These are phyloP conservation scores for Chrysopa pallens DNA, from an alignment of 1,140 invertebrate species.

Conservation along the genomic window DNA sequence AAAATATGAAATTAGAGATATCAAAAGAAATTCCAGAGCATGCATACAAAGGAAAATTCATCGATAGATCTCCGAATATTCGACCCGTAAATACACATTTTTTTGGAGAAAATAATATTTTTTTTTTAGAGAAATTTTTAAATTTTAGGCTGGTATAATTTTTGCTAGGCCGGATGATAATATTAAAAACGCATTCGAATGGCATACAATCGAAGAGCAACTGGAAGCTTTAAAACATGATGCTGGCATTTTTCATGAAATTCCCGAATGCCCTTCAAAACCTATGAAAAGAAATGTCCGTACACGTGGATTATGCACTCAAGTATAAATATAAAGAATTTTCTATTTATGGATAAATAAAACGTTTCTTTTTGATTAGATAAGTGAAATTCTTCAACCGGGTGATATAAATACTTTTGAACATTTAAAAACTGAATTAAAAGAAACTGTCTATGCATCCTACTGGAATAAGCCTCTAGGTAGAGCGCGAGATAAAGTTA, in stretches of 20 bases:
- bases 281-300: slow-evolving; percentile 18
- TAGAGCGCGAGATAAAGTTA: slow-evolving; percentile 21
- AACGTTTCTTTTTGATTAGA: neutral
- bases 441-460: slow-evolving; percentile 26
- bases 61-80: slow-evolving; percentile 12
- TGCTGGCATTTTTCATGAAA: slow-evolving; percentile 17
- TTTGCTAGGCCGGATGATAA: slow-evolving; percentile 19
- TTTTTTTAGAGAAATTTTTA: slow-evolving; percentile 1
- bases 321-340: slow-evolving; percentile 1
- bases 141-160: slow-evolving; percentile 21
- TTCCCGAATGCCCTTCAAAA: slow-evolving; percentile 7
- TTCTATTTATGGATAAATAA: neutral
- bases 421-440: slow-evolving; percentile 26
- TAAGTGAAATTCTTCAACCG: slow-evolving; percentile 10
- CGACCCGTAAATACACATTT: slow-evolving; percentile 11
- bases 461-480: slow-evolving; percentile 30
- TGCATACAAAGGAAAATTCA: slow-evolving; percentile 10
- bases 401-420: slow-evolving; percentile 27
- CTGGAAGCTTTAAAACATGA: slow-evolving; percentile 25
- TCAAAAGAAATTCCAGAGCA: too few relatives aligned
- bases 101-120: too few relatives aligned
- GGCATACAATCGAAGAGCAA: slow-evolving; percentile 27
- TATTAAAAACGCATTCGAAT: slow-evolving; percentile 19
- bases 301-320: slow-evolving; percentile 18
- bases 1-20: too few relatives aligned